phyloP scores from a whole-genome alignment of 2,797 vertebrate genomes.

The Apodemus agrarius region DNA sequence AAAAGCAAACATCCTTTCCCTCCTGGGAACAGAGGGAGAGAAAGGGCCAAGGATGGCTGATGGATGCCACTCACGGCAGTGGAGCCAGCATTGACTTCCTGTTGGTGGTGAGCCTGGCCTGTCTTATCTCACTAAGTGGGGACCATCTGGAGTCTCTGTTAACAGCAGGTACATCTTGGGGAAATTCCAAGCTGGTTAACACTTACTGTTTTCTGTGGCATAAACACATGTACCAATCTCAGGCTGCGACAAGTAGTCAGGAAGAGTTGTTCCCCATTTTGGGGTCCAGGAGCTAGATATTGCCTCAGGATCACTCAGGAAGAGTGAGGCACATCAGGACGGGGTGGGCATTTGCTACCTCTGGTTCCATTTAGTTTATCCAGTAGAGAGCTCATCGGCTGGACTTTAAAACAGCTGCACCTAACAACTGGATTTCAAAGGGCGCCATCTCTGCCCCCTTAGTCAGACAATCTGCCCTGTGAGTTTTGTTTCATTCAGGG shows the following conservation, averaged over 20 bases:
- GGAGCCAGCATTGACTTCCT: background rate
- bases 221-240: background rate
- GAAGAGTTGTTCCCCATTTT: background rate
- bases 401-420: background rate
- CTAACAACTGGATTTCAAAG: background rate
- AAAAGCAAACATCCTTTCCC: background rate
- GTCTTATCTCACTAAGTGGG: background rate
- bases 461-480: background rate
- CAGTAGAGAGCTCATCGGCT: background rate
- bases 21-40: background rate
- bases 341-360: background rate
- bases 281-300: background rate
- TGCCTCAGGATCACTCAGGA: background rate
- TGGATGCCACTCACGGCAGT: background rate
- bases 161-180: background rate
- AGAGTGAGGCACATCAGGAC: background rate
- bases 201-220: background rate
- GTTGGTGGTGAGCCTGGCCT: background rate
- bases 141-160: background rate
- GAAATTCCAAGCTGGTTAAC: background rate
- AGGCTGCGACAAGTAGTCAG: background rate
- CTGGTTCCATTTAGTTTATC: background rate
- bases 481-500: background rate
- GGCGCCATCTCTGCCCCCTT: background rate
- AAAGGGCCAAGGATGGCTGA: background rate